Evolutionary conservation across 2,797 vertebrate species (phyloP), one percentile per base, ranked within the genome.

Genomic region (Poecile montanus): DNA sequence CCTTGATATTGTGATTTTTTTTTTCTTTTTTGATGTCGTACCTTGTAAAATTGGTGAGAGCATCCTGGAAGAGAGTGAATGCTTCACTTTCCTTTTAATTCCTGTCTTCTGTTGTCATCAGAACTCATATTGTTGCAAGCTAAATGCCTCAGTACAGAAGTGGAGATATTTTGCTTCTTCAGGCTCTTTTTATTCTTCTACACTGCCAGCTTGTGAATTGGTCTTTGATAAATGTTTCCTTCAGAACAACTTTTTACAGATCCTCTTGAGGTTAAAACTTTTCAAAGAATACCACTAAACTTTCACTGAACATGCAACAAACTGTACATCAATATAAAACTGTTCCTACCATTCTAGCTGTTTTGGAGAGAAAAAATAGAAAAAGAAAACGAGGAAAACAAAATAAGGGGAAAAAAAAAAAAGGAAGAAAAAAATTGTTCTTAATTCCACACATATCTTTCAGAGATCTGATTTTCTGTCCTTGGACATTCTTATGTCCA

Each of bases 341-440:
- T 70, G 8, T 70, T 89, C 44, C 23, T 47, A 66, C 19, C 9
- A 16, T 18, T 57, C 42, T 14, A 50, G 21, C 2, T 63, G 11
- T 29, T 85, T 57, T 36, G 25, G 22, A 71, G 16, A 65, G 6
- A 78, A 58, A 73, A 65, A 40, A 1, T 36, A 10, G 22, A 34
- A 34, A 38, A 56, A 38, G 1, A 26, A 22, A 51, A 42, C 3
- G 5, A n/a, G 4, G 6, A 11, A 44, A 10, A 17, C 16, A 19
- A 13, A 30, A 9, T 7, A n/a, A 30, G 19, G 17, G 17, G 34
- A 34, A 32, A 30, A 22, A 50, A 36, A 26, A 22, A 3, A 3
- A 10, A 2, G 3, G 1, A 14, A 42, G 11, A 38, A n/a, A 34
- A 34, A 13, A 0, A 5, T 38, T 36, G 1, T 62, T 66, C 2